A percentile compares a stretch with the other conserved stretches of the same genome.
These are phyloP conservation scores for Muraenolepis orangiensis DNA, from an alignment of 2,797 vertebrate genomes.

Conservation along the genomic window DNA sequence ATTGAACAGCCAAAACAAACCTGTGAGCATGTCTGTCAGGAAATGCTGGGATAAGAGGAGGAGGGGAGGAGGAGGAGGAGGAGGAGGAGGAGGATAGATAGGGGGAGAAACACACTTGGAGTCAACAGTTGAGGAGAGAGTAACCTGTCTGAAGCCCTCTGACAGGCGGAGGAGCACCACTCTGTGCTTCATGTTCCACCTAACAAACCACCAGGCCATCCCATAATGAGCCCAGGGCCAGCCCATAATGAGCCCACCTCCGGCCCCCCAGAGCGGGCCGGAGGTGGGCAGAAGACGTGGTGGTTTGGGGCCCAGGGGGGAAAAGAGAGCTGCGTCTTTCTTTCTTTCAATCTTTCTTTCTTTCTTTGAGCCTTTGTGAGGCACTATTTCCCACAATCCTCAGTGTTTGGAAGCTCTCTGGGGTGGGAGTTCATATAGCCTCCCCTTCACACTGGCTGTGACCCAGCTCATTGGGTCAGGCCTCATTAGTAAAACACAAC, in stretches of 20 bases:
- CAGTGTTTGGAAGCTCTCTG: slow-evolving; percentile 34
- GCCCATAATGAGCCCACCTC: slow-evolving; percentile 48
- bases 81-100: background rate
- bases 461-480: slow-evolving; percentile 49
- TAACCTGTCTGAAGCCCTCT: slow-evolving; percentile 31
- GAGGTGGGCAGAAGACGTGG: slow-evolving; percentile 1
- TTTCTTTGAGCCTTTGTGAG: slow-evolving; percentile 29
- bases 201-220: slow-evolving; percentile 42
- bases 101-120: slow-evolving; percentile 34
- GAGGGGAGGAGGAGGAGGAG: too few relatives aligned
- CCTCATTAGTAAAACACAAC: slow-evolving; percentile 58
- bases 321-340: slow-evolving; percentile 29
- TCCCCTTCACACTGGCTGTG: slow-evolving; percentile 44
- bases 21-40: background rate
- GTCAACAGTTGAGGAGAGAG: slow-evolving; percentile 40
- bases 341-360: slow-evolving; percentile 40
- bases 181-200: slow-evolving; percentile 48
- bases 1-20: background rate
- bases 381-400: slow-evolving; percentile 15
- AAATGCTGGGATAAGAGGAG: background rate
- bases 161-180: slow-evolving; percentile 35
- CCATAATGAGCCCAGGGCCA: slow-evolving; percentile 46
- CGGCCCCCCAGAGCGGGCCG: slow-evolving; percentile 29
- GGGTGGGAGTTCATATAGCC: slow-evolving; percentile 53
- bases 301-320: background rate